These are phyloP conservation scores for Paralichthys olivaceus DNA, from an alignment of 2,113 vertebrate species.

Conservation along the genomic window DNA sequence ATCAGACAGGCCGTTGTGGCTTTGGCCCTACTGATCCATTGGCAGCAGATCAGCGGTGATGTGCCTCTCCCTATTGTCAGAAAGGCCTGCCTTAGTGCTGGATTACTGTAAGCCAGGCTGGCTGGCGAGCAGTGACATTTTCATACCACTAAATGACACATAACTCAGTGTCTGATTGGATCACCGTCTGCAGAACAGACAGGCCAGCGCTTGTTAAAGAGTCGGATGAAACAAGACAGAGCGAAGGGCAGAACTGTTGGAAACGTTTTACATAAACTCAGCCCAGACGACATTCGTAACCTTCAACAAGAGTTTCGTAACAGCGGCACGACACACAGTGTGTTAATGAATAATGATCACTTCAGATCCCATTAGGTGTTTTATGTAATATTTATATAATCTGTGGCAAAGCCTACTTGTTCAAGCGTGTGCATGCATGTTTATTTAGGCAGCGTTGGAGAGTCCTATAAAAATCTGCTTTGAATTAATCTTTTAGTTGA, in stretches of 20 bases:
- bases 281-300: background rate
- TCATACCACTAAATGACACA: constrained; percentile 63
- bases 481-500: constrained; percentile 65
- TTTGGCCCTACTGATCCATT: constrained; percentile 55
- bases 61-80: constrained; percentile 61
- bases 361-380: constrained; percentile 28
- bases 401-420: constrained; percentile 16
- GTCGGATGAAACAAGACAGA: background rate
- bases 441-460: constrained; percentile 8
- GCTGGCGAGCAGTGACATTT: constrained; percentile 63
- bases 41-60: constrained; percentile 47
- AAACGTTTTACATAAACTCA: constrained; percentile 30
- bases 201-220: constrained; percentile 17
- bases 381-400: constrained; percentile 64
- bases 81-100: constrained; percentile 60
- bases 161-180: constrained; percentile 62
- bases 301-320: constrained; percentile 41
- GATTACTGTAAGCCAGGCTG: constrained; percentile 67
- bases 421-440: constrained; percentile 15
- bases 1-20: constrained; percentile 52
- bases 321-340: constrained; percentile 8
- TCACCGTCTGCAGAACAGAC: constrained; percentile 42
- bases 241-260: background rate
- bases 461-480: constrained; percentile 25
- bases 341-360: constrained; percentile 36